Conservation (phyloP, 2,113 vertebrate species). For the Chloebia gouldiae region DNA sequence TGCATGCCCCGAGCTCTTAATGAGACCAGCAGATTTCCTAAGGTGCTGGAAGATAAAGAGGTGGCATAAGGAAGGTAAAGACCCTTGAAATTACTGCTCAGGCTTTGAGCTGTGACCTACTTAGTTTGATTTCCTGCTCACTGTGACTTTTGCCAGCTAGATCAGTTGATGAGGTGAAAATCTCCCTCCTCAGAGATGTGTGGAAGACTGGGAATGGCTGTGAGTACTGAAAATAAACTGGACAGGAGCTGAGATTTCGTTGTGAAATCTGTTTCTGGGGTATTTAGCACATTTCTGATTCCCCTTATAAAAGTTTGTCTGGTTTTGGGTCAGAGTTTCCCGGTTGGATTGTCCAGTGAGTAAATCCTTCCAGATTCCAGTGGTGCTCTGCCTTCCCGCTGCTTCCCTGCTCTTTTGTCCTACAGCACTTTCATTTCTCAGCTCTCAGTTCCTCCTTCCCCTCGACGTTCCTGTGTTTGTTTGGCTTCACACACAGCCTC, state of each 20-base stretch:
- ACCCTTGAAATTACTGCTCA: neutral
- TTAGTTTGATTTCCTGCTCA: neutral
- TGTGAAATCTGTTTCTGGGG: neutral
- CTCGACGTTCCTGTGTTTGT: accelerated
- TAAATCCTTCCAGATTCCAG: neutral
- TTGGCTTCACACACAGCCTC: neutral
- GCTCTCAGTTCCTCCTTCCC: neutral
- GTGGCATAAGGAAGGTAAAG: neutral
- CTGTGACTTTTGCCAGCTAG: neutral
- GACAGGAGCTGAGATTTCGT: neutral
- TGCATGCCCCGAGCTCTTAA: accelerated
- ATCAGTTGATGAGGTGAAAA: neutral
- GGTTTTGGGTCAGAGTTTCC: neutral
- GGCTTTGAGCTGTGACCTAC: neutral
- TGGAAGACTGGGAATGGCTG: neutral
- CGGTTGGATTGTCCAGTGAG: neutral
- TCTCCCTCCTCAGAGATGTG: neutral
- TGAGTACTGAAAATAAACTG: neutral
- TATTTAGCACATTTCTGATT: neutral
- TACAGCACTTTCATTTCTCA: neutral
- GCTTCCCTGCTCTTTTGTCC: neutral
- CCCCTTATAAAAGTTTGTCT: neutral
- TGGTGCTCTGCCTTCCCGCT: neutral
- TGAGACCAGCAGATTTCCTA: neutral
- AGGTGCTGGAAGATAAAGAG: neutral